Evolutionary conservation across 2,888 invertebrate species (phyloP), one percentile per base, ranked within the genome.

Genomic region (Fragum sueziense): DNA sequence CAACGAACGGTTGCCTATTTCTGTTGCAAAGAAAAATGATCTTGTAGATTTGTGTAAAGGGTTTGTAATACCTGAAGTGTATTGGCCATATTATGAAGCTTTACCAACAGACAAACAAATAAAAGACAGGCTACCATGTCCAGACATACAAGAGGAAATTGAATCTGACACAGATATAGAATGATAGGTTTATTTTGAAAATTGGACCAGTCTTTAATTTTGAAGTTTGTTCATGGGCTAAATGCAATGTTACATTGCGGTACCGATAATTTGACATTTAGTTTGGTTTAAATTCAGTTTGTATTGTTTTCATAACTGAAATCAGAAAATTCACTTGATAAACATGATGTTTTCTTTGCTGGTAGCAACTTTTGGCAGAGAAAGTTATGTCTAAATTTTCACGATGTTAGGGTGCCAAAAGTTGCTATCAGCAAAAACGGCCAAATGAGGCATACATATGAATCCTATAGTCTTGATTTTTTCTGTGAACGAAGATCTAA

Each of bases 401-500:
- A 61, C 17, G 61, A 61, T n/a, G 14, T 17, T 11, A 27, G 62
- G 62, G 27, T 27, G 62, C 62, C 62, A 62, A 29, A 62, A 62
- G 62, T 25, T 25, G 14, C 31, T 6, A 62, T 62, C 62, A 62
- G 31, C 62, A 62, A 62, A 29, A 62, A 6, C 11, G 20, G 31
- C 62, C 62, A 62, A 27, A 62, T 62, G 29, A 11, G 62, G 62
- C n/a, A n/a, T n/a, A n/a, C n/a, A n/a, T n/a, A n/a, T n/a, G n/a
- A n/a, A n/a, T n/a, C n/a, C n/a, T n/a, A n/a, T n/a, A n/a, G n/a
- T n/a, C n/a, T n/a, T n/a, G n/a, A n/a, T n/a, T n/a, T n/a, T n/a
- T n/a, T n/a, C n/a, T n/a, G n/a, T n/a, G n/a, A n/a, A n/a, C n/a
- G n/a, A n/a, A n/a, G n/a, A n/a, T n/a, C n/a, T n/a, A n/a, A n/a